A percentile compares a stretch with the other conserved stretches of the same genome.
phyloP scores from a whole-genome alignment of 2,888 invertebrate species.

The Salticus scenicus region DNA sequence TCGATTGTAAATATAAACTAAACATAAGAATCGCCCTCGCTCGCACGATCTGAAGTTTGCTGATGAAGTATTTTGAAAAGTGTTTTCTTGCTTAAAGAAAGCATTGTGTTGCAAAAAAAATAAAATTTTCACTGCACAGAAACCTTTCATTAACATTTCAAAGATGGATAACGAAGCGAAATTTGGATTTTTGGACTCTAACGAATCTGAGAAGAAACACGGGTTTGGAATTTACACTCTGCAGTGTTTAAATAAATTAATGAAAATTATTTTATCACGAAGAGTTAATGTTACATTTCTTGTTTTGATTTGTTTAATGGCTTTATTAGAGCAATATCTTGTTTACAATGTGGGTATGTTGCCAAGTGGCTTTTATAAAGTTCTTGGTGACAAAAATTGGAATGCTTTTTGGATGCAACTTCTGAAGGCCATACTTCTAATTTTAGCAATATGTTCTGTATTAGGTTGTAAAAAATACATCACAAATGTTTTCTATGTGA shows the following conservation, averaged over 20 bases:
- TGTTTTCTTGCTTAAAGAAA: too few species aligned
- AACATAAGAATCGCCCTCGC: too few species aligned
- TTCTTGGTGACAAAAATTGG: constrained; percentile 77
- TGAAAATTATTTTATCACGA: constrained; percentile 45
- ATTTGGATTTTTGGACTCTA: constrained; percentile 28
- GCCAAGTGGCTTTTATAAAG: constrained; percentile 78
- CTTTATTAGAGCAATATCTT: constrained; percentile 76
- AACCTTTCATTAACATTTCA: too few species aligned
- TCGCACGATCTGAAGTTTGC: too few species aligned
- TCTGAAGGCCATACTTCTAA: constrained; percentile 58
- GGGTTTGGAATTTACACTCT: constrained; percentile 51
- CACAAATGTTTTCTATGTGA: constrained; percentile 77
- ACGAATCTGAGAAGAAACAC: background rate
- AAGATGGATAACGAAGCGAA: background rate
- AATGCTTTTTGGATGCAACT: constrained; percentile 75
- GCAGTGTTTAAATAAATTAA: constrained; percentile 34
- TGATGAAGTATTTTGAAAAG: too few species aligned
- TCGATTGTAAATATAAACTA: too few species aligned
- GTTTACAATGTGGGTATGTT: constrained; percentile 79
- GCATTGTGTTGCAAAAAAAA: too few species aligned
- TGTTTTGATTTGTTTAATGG: constrained; percentile 46
- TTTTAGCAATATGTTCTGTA: constrained; percentile 75
- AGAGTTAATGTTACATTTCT: constrained; percentile 25
- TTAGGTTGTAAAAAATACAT: constrained; percentile 77
- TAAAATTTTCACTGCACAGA: too few species aligned